These are phyloP conservation scores for Chelonus formosanus DNA, from an alignment of 2,888 invertebrate species.

Conservation along the genomic window DNA sequence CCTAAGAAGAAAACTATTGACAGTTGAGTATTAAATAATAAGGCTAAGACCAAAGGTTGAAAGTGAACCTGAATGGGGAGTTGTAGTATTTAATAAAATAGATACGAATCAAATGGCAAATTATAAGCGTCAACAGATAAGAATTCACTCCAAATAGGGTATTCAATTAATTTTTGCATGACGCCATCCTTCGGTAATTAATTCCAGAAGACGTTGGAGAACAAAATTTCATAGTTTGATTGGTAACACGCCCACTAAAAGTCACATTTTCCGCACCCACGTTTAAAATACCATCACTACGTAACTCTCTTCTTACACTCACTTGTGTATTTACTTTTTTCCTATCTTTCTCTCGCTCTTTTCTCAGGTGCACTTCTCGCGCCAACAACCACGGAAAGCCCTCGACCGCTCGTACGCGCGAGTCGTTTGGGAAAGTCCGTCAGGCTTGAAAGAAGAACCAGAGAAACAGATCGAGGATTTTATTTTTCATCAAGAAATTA, in stretches of 20 bases:
- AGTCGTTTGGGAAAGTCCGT: constrained; percentile 27
- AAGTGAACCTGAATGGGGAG: no score
- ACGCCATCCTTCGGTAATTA: neutral
- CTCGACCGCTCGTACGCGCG: constrained; percentile 10
- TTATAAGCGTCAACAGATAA: constrained; percentile 11
- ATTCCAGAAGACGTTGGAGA: no score
- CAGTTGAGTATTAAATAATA: no score
- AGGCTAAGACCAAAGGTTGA: no score
- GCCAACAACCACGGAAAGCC: constrained; percentile 20
- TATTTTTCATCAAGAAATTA: neutral
- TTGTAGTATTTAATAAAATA: neutral
- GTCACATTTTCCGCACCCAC: constrained; percentile 25
- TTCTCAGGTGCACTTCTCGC: constrained; percentile 12
- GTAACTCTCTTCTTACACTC: neutral
- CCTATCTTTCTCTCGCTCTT: constrained; percentile 1
- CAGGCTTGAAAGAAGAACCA: constrained; percentile 17
- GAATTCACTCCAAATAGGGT: constrained; percentile 23
- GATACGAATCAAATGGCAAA: constrained; percentile 1
- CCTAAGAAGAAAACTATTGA: no score
- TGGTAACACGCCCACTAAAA: constrained; percentile 18
- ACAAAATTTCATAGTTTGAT: neutral
- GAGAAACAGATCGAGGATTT: constrained; percentile 4
- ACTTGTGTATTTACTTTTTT: constrained; percentile 11
- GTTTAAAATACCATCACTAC: constrained; percentile 23
- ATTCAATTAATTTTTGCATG: constrained; percentile 20